A percentile compares a stretch with the other conserved stretches of the same genome.
Evolutionary conservation across 1,140 invertebrate genomes (phyloP).

Genomic region (fruit fly (Drosophila melanogaster)): Release_6_plus_ISO1_MT NC_004354.4:17451501-17452000

Average conservation of each 20-base stretch:
- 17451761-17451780: too few species aligned
- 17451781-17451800: too few species aligned
- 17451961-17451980: too few species aligned
- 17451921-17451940: too few species aligned
- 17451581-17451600: conserved; percentile 2
- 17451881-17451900: too few species aligned
- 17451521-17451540: conserved; percentile 13
- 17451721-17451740: neutral
- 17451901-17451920: too few species aligned
- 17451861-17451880: too few species aligned
- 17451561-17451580: conserved; percentile 1
- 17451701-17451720: neutral
- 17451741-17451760: neutral
- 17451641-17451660: conserved; percentile 11
- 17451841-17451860: too few species aligned
- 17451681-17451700: neutral
- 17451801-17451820: too few species aligned
- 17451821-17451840: too few species aligned
- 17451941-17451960: too few species aligned
- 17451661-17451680: neutral
- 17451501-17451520: neutral
- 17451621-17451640: neutral
- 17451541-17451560: conserved; percentile 13
- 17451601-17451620: neutral
- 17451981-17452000: too few species aligned